phyloP scores from a whole-genome alignment of 2,797 vertebrate genomes.

The Threskiornis aethiopicus region DNA sequence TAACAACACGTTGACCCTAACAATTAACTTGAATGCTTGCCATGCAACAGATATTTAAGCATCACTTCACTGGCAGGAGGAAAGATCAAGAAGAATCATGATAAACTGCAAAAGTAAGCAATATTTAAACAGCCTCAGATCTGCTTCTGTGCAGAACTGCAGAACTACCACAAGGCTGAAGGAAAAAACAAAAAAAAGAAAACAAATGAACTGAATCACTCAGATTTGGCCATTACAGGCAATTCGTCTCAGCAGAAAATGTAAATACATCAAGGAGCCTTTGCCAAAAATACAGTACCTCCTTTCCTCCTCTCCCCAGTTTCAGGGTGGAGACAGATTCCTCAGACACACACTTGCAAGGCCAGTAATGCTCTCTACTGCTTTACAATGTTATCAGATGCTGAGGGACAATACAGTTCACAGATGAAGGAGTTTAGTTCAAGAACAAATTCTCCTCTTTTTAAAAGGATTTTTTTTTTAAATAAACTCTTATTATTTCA shows the following conservation, averaged over 20 bases:
- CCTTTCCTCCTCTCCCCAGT: background rate
- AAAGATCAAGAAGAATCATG: background rate
- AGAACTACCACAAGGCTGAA: background rate
- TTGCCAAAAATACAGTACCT: background rate
- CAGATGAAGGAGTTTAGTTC: background rate
- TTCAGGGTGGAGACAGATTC: slow-evolving; percentile 24
- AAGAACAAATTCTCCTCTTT: background rate
- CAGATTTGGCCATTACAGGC: background rate
- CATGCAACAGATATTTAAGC: background rate
- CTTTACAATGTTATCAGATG: background rate
- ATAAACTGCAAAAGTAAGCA: background rate
- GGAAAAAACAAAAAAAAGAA: background rate
- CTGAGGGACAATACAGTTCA: background rate
- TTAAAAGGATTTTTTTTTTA: background rate
- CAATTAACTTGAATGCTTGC: background rate
- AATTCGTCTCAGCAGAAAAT: background rate
- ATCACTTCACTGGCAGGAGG: background rate
- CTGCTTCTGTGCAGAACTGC: background rate
- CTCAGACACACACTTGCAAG: background rate
- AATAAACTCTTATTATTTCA: background rate
- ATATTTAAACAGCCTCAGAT: background rate
- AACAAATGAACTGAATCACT: background rate
- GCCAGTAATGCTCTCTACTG: background rate
- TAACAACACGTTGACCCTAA: background rate
- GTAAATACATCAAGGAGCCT: background rate